phyloP scores from a whole-genome alignment of 2,888 invertebrate genomes.

The Brachyopa scutellaris region DNA sequence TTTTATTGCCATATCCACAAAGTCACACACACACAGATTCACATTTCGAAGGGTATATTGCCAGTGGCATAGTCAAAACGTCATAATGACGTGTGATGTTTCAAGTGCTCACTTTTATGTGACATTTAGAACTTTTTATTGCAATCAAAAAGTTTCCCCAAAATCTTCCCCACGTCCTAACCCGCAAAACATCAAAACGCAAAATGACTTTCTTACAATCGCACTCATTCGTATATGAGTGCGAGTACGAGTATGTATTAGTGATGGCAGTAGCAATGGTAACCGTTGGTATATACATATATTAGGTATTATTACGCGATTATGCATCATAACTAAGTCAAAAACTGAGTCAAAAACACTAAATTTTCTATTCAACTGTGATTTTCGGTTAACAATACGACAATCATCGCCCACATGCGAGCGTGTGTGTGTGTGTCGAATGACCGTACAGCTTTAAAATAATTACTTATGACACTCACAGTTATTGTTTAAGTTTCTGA shows the following conservation, averaged over 20 bases:
- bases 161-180: too few species aligned
- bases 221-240: too few species aligned
- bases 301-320: constrained; percentile 13
- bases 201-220: constrained; percentile 1
- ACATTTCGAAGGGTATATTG: not conserved
- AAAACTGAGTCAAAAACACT: constrained; percentile 43
- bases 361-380: constrained; percentile 37
- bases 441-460: constrained; percentile 51
- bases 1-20: not conserved
- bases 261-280: too few species aligned
- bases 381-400: constrained; percentile 41
- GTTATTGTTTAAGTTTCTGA: constrained; percentile 47
- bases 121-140: constrained; percentile 49
- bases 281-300: too few species aligned
- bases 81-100: constrained; percentile 24
- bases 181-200: too few species aligned
- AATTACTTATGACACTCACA: constrained; percentile 56
- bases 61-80: not conserved
- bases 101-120: constrained; percentile 43
- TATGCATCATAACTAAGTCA: constrained; percentile 23
- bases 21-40: too few species aligned
- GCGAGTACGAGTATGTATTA: too few species aligned
- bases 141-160: constrained; percentile 45
- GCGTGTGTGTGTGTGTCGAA: constrained; percentile 44
- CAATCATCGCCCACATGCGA: constrained; percentile 7